Evolutionary conservation across 2,888 invertebrate species (phyloP).

Genomic region (Idaea biselata): DNA sequence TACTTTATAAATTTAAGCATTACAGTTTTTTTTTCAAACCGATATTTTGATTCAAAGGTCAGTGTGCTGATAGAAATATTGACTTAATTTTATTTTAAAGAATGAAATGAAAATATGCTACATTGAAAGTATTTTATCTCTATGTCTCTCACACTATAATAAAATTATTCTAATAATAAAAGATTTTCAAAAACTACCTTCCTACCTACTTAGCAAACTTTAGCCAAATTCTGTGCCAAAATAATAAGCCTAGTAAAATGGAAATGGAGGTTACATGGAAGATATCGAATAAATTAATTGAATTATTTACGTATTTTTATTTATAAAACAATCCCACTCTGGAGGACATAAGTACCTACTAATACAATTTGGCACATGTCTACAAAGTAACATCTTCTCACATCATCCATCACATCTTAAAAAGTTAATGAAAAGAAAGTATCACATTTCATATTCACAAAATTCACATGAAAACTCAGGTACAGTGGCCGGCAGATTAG

Average conservation of each 20-base stretch:
- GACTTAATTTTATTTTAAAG: too few relatives aligned
- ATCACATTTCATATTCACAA: too few relatives aligned
- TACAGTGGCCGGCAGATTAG: too few relatives aligned
- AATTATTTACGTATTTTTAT: slow-evolving; percentile 31
- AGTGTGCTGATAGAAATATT: too few relatives aligned
- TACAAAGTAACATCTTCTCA: too few relatives aligned
- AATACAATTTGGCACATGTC: too few relatives aligned
- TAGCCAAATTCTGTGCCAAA: slow-evolving; percentile 74
- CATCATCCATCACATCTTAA: too few relatives aligned
- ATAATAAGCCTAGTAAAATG: slow-evolving; percentile 41
- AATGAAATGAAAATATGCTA: too few relatives aligned
- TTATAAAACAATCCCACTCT: background rate
- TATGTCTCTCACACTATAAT: slow-evolving; percentile 3
- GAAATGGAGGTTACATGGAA: slow-evolving; percentile 52
- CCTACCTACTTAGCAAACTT: slow-evolving; percentile 32
- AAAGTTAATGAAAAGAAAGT: too few relatives aligned
- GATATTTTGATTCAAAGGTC: too few relatives aligned
- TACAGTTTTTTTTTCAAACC: background rate
- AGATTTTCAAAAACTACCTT: slow-evolving; percentile 22
- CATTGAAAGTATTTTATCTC: slow-evolving; percentile 6
- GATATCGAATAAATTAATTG: slow-evolving; percentile 63
- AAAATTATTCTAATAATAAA: slow-evolving; percentile 6
- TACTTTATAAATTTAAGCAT: background rate
- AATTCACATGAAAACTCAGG: too few relatives aligned
- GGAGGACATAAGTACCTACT: background rate